Conservation (phyloP, 1,140 invertebrate species). For the Zophobas morio region DNA sequence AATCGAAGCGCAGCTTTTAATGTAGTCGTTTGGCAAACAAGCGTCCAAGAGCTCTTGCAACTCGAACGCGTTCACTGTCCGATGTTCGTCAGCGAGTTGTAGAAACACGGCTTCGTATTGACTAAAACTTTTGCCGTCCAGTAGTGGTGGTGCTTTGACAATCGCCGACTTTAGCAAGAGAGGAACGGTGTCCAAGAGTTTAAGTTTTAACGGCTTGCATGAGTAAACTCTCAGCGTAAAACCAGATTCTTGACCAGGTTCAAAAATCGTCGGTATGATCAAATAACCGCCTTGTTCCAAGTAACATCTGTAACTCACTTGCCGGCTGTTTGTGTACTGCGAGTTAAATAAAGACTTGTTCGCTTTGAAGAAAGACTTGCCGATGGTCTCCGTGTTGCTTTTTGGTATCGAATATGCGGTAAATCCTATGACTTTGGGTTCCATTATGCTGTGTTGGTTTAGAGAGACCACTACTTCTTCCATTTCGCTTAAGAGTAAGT, state of each 20-base stretch:
- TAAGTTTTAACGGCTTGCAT: constrained; percentile 85
- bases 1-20: constrained; percentile 93
- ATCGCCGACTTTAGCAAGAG: constrained; percentile 81
- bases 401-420: constrained; percentile 87
- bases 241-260: constrained; percentile 90
- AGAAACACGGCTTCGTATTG: constrained; percentile 93
- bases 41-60: constrained; percentile 92
- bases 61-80: constrained; percentile 92
- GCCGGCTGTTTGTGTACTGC: constrained; percentile 92
- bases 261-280: constrained; percentile 92
- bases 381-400: constrained; percentile 77
- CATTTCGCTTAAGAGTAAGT: constrained; percentile 84
- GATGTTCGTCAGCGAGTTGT: constrained; percentile 89
- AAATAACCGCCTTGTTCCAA: constrained; percentile 89
- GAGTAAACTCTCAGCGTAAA: constrained; percentile 89
- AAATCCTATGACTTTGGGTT: constrained; percentile 95
- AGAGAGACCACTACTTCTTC: constrained; percentile 90
- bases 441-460: constrained; percentile 92
- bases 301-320: constrained; percentile 85
- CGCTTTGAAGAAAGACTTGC: constrained; percentile 87
- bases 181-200: constrained; percentile 84
- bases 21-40: constrained; percentile 95
- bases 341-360: constrained; percentile 92
- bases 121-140: constrained; percentile 81
- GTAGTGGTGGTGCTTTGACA: constrained; percentile 78